These are phyloP conservation scores for Pygocentrus nattereri DNA, from an alignment of 2,797 vertebrate species.

Conservation along the genomic window DNA sequence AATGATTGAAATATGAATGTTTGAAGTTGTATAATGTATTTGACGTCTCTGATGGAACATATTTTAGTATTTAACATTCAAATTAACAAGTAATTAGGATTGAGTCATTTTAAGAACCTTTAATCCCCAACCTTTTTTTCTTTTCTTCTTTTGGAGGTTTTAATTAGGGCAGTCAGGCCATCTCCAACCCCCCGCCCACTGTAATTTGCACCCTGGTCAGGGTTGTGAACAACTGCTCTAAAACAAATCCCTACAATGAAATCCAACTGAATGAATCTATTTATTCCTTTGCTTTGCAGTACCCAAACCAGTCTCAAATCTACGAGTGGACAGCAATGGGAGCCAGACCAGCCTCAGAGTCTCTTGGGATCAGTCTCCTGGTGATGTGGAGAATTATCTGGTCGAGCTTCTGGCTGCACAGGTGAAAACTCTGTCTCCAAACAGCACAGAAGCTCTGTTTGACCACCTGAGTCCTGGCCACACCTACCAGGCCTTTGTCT, in stretches of 20 bases:
- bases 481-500: slow-evolving; percentile 82
- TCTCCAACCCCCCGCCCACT: too few species aligned
- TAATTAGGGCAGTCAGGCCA: too few species aligned
- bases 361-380: slow-evolving; percentile 71
- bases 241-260: not conserved
- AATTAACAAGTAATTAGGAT: too few species aligned
- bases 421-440: slow-evolving; percentile 70
- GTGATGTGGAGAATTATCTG: slow-evolving; percentile 67
- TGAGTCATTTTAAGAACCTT: too few species aligned
- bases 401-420: slow-evolving; percentile 73
- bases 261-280: too few species aligned
- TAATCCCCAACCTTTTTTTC: too few species aligned
- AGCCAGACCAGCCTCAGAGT: slow-evolving; percentile 58
- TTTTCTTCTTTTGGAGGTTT: too few species aligned
- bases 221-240: not conserved
- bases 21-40: too few species aligned
- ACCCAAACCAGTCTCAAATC: slow-evolving; percentile 66
- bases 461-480: slow-evolving; percentile 83
- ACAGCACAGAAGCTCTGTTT: slow-evolving; percentile 73
- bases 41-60: too few species aligned
- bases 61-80: too few species aligned
- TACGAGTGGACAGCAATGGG: slow-evolving; percentile 44
- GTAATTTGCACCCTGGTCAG: too few species aligned
- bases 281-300: slow-evolving; percentile 67
- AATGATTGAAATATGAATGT: too few species aligned